Base-by-base conservation (phyloP, 2,888 invertebrate species). In the Perizoma flavofasciatum region DNA sequence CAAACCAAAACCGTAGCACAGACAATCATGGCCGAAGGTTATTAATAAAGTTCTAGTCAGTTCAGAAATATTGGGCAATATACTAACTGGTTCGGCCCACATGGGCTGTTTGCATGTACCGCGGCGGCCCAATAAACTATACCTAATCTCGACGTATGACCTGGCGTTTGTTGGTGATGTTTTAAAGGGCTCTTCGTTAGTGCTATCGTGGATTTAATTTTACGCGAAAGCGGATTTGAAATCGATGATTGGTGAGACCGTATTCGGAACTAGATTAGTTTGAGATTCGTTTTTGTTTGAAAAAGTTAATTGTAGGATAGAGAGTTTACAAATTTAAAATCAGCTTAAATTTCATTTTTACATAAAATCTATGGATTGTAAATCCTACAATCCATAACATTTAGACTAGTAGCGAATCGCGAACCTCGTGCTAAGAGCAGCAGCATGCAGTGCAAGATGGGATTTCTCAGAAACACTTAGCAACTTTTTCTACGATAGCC, bases 51-150 rank as follows among this genome's bases (percentile, higher is more conserved):
- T 55, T 63, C 61, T 33, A 67, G 61, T 60, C 52, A 57, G 62
- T 59, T 50, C 51, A 59, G 62, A 76, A 72, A 73, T 75, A 77
- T 72, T 69, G 66, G 68, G 62, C 69, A 65, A 61, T 71, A 69
- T 69, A 71, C 68, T 72, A 72, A 69, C 65, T 63, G 69, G 74
- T 67, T 57, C 59, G 58, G 58, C 53, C 72, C 69, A 70, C 67
- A 75, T 73, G 68, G 72, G 69, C 66, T 64, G 59, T 70, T 73
- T 74, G 68, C 69, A 72, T 69, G 67, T 75, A 66, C 71, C 62
- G 65, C 55, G 62, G 65, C 65, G 66, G 66, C 60, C 68, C 61
- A 71, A 74, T 75, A 75, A 75, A 77, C 73, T 68, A 75, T 66
- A 72, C 66, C 65, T 69, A 67, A 76, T 73, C 61, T 61, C 46